Percentiles rank a stretch among this genome's conserved stretches.
Evolutionary conservation across 2,797 vertebrate genomes (phyloP).

Genomic region (Danio tinwini): DNA sequence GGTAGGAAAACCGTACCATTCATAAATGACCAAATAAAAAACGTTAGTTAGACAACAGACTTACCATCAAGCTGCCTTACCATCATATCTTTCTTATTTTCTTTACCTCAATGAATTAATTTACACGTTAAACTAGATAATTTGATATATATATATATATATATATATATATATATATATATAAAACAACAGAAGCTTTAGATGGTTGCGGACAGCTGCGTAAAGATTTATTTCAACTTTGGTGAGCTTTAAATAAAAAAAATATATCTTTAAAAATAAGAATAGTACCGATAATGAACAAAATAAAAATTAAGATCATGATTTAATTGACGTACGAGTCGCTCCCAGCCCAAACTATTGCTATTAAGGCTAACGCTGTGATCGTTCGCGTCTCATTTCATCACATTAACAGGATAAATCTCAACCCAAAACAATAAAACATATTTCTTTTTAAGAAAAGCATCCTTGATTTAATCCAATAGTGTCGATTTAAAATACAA

Average conservation of each 20-base stretch:
- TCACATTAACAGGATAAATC: constrained; percentile 9
- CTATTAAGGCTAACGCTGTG: constrained; percentile 4
- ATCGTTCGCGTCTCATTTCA: neutral
- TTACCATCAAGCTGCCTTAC: constrained; percentile 24
- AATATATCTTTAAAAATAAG: constrained; percentile 8
- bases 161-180: neutral
- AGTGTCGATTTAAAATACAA: constrained; percentile 36
- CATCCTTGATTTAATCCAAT: constrained; percentile 12
- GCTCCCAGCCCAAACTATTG: constrained; percentile 9
- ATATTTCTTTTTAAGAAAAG: constrained; percentile 11
- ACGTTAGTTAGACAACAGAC: neutral
- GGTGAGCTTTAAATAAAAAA: constrained; percentile 42
- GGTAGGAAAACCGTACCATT: constrained; percentile 48
- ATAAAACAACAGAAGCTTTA: constrained; percentile 23
- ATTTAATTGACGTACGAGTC: neutral
- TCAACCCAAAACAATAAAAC: neutral
- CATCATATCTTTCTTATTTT: neutral
- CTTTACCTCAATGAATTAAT: neutral
- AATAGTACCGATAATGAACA: neutral
- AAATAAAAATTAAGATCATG: neutral
- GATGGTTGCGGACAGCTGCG: constrained; percentile 17
- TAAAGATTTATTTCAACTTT: constrained; percentile 29
- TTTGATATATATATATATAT: neutral
- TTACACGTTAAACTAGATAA: neutral
- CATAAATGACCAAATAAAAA: constrained; percentile 10